Percentiles rank a stretch among this genome's conserved stretches.
phyloP scores from a whole-genome alignment of 2,113 vertebrate species.

The Xiphophorus couchianus region DNA sequence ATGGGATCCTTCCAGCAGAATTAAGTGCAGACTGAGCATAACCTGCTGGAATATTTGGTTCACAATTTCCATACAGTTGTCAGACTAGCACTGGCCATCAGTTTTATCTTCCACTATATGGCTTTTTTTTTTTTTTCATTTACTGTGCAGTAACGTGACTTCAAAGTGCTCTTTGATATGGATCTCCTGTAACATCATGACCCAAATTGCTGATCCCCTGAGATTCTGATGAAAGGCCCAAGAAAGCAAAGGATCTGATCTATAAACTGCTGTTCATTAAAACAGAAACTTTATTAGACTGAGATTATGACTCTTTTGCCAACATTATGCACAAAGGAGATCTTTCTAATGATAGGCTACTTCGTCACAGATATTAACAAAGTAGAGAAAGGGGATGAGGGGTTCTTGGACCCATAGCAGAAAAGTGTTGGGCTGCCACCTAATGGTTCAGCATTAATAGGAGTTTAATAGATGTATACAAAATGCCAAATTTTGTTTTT shows the following conservation, averaged over 20 bases:
- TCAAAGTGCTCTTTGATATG: conserved; percentile 72
- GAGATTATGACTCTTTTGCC: conserved; percentile 34
- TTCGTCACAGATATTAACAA: conserved; percentile 21
- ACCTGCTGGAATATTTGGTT: conserved; percentile 23
- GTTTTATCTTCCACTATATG: conserved; percentile 39
- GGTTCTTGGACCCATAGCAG: conserved; percentile 4
- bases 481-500: too few species aligned
- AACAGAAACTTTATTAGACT: conserved; percentile 47
- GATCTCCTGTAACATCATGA: conserved; percentile 59
- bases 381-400: conserved; percentile 14
- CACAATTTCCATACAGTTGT: conserved; percentile 33
- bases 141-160: conserved; percentile 34
- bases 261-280: conserved; percentile 62
- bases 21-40: conserved; percentile 43
- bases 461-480: not conserved
- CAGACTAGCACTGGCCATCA: conserved; percentile 60
- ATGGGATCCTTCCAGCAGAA: conserved; percentile 23
- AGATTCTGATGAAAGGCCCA: conserved; percentile 47
- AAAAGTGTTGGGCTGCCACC: conserved; percentile 68
- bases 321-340: conserved; percentile 32
- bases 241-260: conserved; percentile 42
- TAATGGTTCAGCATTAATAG: conserved; percentile 51
- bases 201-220: conserved; percentile 50
- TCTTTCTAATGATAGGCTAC: conserved; percentile 10
- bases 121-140: conserved; percentile 30